Conservation (phyloP, 1,140 invertebrate genomes). For the Luehdorfia chinensis region DNA sequence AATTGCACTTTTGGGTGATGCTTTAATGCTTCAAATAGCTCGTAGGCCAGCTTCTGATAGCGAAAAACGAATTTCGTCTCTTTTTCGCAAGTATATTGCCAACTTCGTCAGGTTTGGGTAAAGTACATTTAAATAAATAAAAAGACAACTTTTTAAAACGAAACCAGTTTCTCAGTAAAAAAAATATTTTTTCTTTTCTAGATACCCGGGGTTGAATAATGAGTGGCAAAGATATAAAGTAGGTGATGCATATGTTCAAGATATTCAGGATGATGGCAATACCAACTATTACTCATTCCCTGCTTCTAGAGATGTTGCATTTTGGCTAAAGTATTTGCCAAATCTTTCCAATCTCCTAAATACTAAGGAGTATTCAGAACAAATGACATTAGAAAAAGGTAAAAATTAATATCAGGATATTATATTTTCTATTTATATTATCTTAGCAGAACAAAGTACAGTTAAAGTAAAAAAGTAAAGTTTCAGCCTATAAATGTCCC, state of each 20-base stretch:
- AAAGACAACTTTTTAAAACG: too few species aligned
- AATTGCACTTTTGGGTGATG: constrained; percentile 81
- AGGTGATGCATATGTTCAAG: constrained; percentile 57
- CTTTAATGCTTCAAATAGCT: constrained; percentile 79
- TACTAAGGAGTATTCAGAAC: constrained; percentile 38
- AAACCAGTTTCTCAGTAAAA: too few species aligned
- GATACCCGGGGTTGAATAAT: constrained; percentile 75
- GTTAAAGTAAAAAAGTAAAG: too few species aligned
- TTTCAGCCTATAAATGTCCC: too few species aligned
- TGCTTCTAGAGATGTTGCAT: constrained; percentile 41
- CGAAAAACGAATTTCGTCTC: constrained; percentile 78
- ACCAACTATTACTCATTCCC: constrained; percentile 18
- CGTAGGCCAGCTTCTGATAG: constrained; percentile 75
- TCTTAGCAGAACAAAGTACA: too few species aligned
- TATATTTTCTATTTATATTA: too few species aligned
- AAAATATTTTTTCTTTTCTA: constrained; percentile 46
- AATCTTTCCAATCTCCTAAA: constrained; percentile 37
- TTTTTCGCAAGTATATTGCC: constrained; percentile 77
- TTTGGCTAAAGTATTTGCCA: constrained; percentile 69
- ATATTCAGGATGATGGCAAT: constrained; percentile 34
- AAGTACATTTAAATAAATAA: constrained; percentile 20
- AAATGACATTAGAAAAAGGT: constrained; percentile 51
- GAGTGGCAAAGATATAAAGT: constrained; percentile 79
- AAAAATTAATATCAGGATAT: background rate
- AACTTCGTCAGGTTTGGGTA: constrained; percentile 82